Base-by-base conservation (phyloP, 2,113 vertebrate species). In the Bubo scandiacus region DNA sequence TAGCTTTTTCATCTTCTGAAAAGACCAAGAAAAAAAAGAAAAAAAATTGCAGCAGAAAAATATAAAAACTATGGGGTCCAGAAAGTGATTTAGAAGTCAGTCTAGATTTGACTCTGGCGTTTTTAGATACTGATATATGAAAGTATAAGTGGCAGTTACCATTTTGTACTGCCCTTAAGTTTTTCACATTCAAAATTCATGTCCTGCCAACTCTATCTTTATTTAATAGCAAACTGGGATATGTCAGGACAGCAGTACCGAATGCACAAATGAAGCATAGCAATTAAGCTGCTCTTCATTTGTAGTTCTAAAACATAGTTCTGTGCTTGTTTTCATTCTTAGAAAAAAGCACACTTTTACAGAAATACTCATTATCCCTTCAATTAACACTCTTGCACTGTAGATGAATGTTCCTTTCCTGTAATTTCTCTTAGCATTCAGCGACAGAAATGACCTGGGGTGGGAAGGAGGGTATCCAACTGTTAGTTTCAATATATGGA, bases 1-100 rank as follows among this genome's bases (percentile, higher is more conserved):
- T 99, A 51, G 98, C 98, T 97, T 99, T 98, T 94, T 99, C 99
- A 90, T 99, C 99, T 97, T 99, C 99, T 99, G 88, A 42, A 93
- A 96, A 92, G 34, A 25, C 12, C 52, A 59, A 19, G n/a, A n/a
- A 17, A 45, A 20, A 70, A 36, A 42, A 45, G 32, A 10, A 42
- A 21, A 5, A 3, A 1, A 65, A n/a, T 15, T 62, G 23, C 61
- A 79, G 84, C 30, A 91, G 42, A 22, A 80, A 55, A 81, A 83
- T 51, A 26, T 15, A 71, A 73, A 22, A 75, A 63, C 26, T 23
- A 8, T 12, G 25, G 8, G 4, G 34, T 74, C 27, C 55, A 85
- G 43, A 77, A 88, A 52, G 27, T 14, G 15, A 71, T 30, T 29
- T 10, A 45, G 30, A 97, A 57, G 55, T 13, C 65, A 38, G 26